Evolutionary conservation across 2,888 invertebrate genomes (phyloP), one percentile per base, ranked within the genome.

Genomic region (Yponomeuta cagnagella): DNA sequence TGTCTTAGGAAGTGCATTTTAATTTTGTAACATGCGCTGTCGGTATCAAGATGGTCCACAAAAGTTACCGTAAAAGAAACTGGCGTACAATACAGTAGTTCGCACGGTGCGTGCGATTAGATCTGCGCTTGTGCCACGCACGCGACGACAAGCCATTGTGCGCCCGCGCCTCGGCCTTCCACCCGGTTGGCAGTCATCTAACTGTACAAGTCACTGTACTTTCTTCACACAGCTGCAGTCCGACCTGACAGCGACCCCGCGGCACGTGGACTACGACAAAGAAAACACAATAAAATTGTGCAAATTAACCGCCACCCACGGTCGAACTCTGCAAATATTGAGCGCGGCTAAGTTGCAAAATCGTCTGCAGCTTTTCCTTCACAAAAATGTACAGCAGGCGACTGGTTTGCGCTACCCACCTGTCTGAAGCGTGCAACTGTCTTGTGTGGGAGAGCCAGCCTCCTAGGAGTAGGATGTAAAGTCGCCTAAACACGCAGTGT

Each of bases 391-490:
- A 43, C 72, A 48, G 73, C 73, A 72, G 71, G 67, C 72, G 48
- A 72, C 73, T 72, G 71, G 65, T 74, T 78, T 76, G 75, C 76
- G 75, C 77, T 78, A 77, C 75, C 74, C 75, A 77, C 76, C 76
- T 76, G 75, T 73, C 70, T 66, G 71, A 71, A 68, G 68, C 52
- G 71, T 70, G 73, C 71, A 58, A 72, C 72, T 69, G 72, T 72
- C 72, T 75, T 73, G 76, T 76, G 81, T 81, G 79, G 82, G 82
- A 79, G 79, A 79, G 72, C 72, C 31, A 31, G 74, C 76, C 79
- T 77, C 15, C 5, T 15, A 58, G 15, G 52, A 15, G 52, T 58
- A 58, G 52, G 52, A 58, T 58, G 52, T 58, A 58, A 58, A 0
- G 52, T 58, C 15, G 52, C 52, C 52, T 58, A 58, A 58, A 58